These are phyloP conservation scores for Remorina albescens DNA, from an alignment of 2,797 vertebrate genomes.

Conservation along the genomic window DNA sequence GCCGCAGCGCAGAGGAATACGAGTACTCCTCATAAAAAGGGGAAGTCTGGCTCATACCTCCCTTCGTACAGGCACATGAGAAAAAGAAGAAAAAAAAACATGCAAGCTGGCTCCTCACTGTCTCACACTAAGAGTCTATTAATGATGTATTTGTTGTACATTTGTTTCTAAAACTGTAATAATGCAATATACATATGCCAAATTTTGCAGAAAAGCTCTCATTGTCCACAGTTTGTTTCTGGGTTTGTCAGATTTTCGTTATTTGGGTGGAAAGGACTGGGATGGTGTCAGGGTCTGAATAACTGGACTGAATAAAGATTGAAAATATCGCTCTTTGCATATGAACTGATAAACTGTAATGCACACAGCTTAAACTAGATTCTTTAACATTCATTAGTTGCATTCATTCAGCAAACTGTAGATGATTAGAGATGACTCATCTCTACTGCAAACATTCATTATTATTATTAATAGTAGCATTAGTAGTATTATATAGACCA, in stretches of 20 bases:
- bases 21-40: slow-evolving; percentile 90
- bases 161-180: slow-evolving; percentile 89
- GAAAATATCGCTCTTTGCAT: slow-evolving; percentile 47
- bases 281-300: slow-evolving; percentile 56
- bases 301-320: slow-evolving; percentile 75
- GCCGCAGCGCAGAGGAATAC: slow-evolving; percentile 94
- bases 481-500: no score
- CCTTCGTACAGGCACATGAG: slow-evolving; percentile 62
- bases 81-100: slow-evolving; percentile 47
- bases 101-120: slow-evolving; percentile 74
- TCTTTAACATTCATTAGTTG: not conserved
- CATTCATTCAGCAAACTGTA: not conserved
- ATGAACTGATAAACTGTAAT: slow-evolving; percentile 26
- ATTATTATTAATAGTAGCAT: no score
- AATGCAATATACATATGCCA: slow-evolving; percentile 87
- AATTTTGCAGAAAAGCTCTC: slow-evolving; percentile 85
- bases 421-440: slow-evolving; percentile 8
- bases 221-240: slow-evolving; percentile 59
- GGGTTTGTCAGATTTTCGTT: slow-evolving; percentile 70
- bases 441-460: not conserved
- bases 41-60: slow-evolving; percentile 17
- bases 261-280: slow-evolving; percentile 41
- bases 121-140: slow-evolving; percentile 85
- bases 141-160: slow-evolving; percentile 89
- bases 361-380: slow-evolving; percentile 3